Conservation (phyloP, 2,797 vertebrate genomes). For the Eupleurogrammus muticus region DNA sequence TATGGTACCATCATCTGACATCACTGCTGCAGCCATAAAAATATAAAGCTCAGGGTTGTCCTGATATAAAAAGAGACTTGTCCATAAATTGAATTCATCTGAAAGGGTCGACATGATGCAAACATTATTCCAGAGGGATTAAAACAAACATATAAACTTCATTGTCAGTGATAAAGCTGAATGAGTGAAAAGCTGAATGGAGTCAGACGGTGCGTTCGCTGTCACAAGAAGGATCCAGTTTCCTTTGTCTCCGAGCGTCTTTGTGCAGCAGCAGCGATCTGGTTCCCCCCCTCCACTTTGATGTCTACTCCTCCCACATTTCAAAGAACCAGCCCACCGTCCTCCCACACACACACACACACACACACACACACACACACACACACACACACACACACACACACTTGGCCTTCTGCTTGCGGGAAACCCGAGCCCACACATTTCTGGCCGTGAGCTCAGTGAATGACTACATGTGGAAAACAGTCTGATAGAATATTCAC, state of each 20-base stretch:
- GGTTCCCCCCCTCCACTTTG: conserved; percentile 76
- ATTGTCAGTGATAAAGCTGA: conserved; percentile 63
- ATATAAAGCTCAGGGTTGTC: too few species aligned
- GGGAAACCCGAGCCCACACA: conserved; percentile 66
- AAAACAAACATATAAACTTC: too few species aligned
- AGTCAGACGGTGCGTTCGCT: conserved; percentile 70
- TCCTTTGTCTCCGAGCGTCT: conserved; percentile 77
- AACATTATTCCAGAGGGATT: not conserved
- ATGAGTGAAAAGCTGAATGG: conserved; percentile 81
- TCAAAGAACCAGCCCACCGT: conserved; percentile 48
- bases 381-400: conserved; percentile 31
- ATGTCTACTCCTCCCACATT: conserved; percentile 77
- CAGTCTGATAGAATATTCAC: conserved; percentile 9
- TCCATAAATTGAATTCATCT: too few species aligned
- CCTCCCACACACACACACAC: conserved; percentile 17
- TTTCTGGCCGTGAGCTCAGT: conserved; percentile 38
- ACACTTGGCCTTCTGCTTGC: conserved; percentile 39
- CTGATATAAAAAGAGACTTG: too few species aligned
- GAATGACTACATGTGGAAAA: conserved; percentile 59
- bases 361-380: conserved; percentile 32
- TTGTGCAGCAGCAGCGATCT: conserved; percentile 69
- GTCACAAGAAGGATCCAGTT: conserved; percentile 74
- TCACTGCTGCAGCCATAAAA: too few species aligned
- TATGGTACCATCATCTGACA: too few species aligned
- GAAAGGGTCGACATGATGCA: too few species aligned